phyloP scores from a whole-genome alignment of 1,140 invertebrate species.

The Coelopa frigida region DNA sequence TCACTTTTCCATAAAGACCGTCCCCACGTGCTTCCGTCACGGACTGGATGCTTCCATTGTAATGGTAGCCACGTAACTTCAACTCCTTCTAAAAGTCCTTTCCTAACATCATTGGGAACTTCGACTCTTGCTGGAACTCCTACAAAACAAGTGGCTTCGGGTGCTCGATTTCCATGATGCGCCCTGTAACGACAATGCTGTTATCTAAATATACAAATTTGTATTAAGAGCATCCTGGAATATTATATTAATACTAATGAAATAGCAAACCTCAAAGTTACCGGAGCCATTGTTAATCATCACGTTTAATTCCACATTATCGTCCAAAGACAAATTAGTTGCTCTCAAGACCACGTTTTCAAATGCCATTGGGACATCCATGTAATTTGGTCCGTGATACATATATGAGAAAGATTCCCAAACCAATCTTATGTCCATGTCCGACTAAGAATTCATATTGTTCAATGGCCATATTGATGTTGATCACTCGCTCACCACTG shows the following conservation, averaged over 20 bases:
- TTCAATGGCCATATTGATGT: slow-evolving; percentile 57
- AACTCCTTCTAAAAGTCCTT: slow-evolving; percentile 91
- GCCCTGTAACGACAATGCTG: slow-evolving; percentile 76
- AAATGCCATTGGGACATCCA: slow-evolving; percentile 74
- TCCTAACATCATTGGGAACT: slow-evolving; percentile 48
- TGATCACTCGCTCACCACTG: slow-evolving; percentile 54
- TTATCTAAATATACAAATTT: slow-evolving; percentile 54
- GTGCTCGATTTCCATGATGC: slow-evolving; percentile 51
- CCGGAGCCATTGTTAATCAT: slow-evolving; percentile 77
- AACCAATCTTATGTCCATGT: slow-evolving; percentile 82
- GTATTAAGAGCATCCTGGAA: not conserved
- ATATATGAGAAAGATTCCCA: slow-evolving; percentile 84
- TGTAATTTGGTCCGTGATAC: slow-evolving; percentile 56
- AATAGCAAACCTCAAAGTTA: slow-evolving; percentile 73
- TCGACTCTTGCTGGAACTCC: slow-evolving; percentile 44
- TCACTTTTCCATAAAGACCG: slow-evolving; percentile 49
- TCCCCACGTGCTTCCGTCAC: slow-evolving; percentile 39
- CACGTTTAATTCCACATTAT: slow-evolving; percentile 65
- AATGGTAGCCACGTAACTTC: slow-evolving; percentile 84
- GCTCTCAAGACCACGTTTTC: slow-evolving; percentile 83
- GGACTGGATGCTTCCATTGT: slow-evolving; percentile 46
- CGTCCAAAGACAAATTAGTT: slow-evolving; percentile 66
- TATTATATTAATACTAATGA: too few relatives aligned
- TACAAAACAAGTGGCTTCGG: slow-evolving; percentile 45
- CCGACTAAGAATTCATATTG: slow-evolving; percentile 71